Evolutionary conservation across 2,888 invertebrate species (phyloP).

Genomic region (Ommatoiulus sabulosus): DNA sequence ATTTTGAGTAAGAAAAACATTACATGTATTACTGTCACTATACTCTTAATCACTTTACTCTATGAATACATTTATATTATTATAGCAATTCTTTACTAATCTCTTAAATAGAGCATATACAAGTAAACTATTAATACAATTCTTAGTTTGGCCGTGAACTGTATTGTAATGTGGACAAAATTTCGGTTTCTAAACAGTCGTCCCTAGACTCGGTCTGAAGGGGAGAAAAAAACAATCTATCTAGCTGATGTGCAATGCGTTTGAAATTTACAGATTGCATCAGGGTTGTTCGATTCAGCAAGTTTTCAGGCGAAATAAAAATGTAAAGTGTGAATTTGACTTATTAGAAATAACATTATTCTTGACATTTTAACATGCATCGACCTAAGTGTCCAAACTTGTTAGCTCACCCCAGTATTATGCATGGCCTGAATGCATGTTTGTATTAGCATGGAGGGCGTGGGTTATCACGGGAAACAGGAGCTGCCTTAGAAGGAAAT

Average conservation of each 20-base stretch:
- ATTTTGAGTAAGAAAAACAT: too few species aligned
- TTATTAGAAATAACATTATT: conserved; percentile 29
- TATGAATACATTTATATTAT: too few species aligned
- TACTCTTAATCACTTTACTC: too few species aligned
- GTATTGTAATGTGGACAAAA: too few species aligned
- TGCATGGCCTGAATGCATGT: background rate
- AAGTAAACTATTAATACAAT: too few species aligned
- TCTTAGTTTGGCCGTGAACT: too few species aligned
- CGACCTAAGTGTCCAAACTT: conserved; percentile 10
- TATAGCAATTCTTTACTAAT: too few species aligned
- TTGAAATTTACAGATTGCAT: background rate
- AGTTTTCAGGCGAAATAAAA: background rate
- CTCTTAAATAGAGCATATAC: too few species aligned
- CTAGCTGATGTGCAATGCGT: background rate
- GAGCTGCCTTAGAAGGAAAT: conserved; percentile 18
- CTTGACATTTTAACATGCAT: background rate
- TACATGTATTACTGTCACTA: too few species aligned
- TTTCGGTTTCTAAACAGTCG: too few species aligned
- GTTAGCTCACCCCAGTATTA: conserved; percentile 50
- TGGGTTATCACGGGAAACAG: background rate
- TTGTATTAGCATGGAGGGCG: background rate
- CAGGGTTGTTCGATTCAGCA: background rate
- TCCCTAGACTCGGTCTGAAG: too few species aligned
- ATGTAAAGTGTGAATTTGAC: conserved; percentile 16
- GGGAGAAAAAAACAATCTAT: background rate